Evolutionary conservation across 1,140 invertebrate genomes (phyloP), one percentile per base, ranked within the genome.

Genomic region (Zaprionus capensis): DNA sequence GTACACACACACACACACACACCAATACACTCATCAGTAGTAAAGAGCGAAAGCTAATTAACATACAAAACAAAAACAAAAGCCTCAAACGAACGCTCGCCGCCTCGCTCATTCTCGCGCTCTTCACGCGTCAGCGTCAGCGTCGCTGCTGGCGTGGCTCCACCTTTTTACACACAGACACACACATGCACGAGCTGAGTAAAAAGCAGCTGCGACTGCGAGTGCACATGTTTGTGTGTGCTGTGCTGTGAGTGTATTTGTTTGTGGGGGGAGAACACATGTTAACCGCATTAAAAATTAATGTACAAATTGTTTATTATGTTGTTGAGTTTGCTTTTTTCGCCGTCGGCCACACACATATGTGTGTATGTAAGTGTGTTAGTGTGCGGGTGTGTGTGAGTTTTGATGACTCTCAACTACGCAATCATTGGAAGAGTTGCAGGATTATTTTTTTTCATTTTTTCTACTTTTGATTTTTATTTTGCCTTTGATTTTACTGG

Each of bases 241-340:
- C 4, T 53, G 61, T 53, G 46, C 41, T 53, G 41, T 55, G 41
- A 56, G 61, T 51, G 62, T 55, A 31, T 49, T 74, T 59, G 64
- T 17, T 38, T 12, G 57, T 44, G 63, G 57, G 77, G 72, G 65
- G 38, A 38, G 57, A 75, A 90, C 84, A 88, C 76, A 90, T 88
- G 84, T 88, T 88, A 88, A 90, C 81, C 84, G 81, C 85, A 90
- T 90, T 90, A 90, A 90, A 90, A 80, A 90, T 85, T 80, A 90
- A 85, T 90, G 76, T 90, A 90, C 85, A 90, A 90, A 90, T 90
- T 90, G 85, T 90, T 90, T 90, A 90, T 90, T 90, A 82, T 90
- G 85, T 75, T 84, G 81, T 82, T 77, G 76, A 67, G 76, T 74
- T 73, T 71, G 80, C 53, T 71, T 66, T 74, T 74, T 74, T 79